Evolutionary conservation across 2,888 invertebrate genomes (phyloP).

Genomic region (Syrista parreyssii): DNA sequence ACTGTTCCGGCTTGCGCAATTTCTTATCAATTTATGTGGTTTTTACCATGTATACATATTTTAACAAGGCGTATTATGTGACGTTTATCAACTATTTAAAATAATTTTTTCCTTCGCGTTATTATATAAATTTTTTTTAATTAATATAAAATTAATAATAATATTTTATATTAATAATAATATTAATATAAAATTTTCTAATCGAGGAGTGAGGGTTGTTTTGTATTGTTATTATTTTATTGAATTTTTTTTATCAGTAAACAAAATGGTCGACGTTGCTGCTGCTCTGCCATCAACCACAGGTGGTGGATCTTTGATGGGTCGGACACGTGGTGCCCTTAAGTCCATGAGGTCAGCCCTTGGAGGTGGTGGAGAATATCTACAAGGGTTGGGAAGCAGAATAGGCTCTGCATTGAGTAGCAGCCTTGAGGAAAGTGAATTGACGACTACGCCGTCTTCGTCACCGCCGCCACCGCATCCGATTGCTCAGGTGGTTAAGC

Average conservation of each 20-base stretch:
- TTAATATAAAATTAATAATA: no score
- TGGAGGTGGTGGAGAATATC: constrained; percentile 62
- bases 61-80: background rate
- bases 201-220: background rate
- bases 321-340: constrained; percentile 60
- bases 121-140: no score
- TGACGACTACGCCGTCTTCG: constrained; percentile 51
- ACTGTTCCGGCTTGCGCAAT: no score
- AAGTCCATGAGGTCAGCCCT: constrained; percentile 60
- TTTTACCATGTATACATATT: background rate
- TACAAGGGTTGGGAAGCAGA: constrained; percentile 59
- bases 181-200: no score
- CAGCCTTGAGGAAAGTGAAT: constrained; percentile 61
- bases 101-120: no score
- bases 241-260: background rate
- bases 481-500: constrained; percentile 14
- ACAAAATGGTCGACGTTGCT: constrained; percentile 57
- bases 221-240: background rate
- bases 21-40: background rate
- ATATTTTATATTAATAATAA: no score
- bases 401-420: constrained; percentile 61
- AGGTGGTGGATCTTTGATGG: constrained; percentile 54
- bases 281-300: constrained; percentile 44
- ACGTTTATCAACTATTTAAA: background rate
- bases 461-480: constrained; percentile 47